Evolutionary conservation across 2,888 invertebrate species (phyloP).

Genomic region (Drosophila putrida): DNA sequence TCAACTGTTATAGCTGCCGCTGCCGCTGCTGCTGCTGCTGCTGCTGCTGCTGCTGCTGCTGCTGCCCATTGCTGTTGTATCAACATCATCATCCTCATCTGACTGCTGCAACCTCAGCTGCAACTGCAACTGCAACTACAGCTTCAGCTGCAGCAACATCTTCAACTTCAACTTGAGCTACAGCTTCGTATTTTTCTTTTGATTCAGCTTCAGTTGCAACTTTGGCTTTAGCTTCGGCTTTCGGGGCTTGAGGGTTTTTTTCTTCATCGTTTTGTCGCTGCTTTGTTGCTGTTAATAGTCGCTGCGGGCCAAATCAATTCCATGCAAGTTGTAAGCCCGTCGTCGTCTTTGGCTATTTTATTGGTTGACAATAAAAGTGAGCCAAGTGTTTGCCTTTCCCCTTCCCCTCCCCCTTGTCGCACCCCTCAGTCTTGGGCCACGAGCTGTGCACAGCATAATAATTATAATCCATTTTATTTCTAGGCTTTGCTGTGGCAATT

Average conservation of each 20-base stretch:
- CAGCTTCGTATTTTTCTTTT: background rate
- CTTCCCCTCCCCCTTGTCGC: background rate
- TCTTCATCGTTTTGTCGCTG: conserved; percentile 42
- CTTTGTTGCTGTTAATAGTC: conserved; percentile 71
- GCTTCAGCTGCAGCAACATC: conserved; percentile 25
- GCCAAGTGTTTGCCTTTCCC: conserved; percentile 47
- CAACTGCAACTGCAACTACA: conserved; percentile 1
- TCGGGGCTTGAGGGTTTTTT: too few relatives aligned
- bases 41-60: conserved; percentile 17
- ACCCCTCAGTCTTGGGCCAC: background rate
- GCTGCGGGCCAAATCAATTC: conserved; percentile 80
- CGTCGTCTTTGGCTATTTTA: conserved; percentile 66
- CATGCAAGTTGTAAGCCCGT: conserved; percentile 64
- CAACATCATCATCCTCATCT: conserved; percentile 44
- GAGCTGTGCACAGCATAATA: conserved; percentile 61
- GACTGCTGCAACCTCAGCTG: conserved; percentile 8
- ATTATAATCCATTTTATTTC: conserved; percentile 78
- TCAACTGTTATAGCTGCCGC: conserved; percentile 38
- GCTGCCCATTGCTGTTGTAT: conserved; percentile 26
- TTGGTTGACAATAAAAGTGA: conserved; percentile 80
- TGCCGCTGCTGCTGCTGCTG: conserved; percentile 29
- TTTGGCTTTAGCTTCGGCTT: conserved; percentile 12
- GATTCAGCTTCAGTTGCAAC: background rate
- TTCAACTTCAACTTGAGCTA: too few relatives aligned
- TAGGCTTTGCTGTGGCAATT: conserved; percentile 66